Evolutionary conservation across 2,888 invertebrate species (phyloP).

Genomic region (Seladonia tumulorum): DNA sequence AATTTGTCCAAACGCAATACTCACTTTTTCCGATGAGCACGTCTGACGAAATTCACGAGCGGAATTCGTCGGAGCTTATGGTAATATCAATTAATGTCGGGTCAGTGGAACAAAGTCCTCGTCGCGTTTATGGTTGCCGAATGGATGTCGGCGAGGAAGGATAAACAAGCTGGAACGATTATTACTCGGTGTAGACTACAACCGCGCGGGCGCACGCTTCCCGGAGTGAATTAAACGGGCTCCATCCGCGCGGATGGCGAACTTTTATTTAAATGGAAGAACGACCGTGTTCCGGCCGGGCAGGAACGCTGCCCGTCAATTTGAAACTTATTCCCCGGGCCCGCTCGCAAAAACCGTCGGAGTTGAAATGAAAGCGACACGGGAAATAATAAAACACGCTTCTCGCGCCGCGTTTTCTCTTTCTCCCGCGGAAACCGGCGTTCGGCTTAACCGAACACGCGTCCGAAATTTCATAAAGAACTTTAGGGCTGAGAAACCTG

Average conservation of each 20-base stretch:
- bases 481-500: conserved; percentile 3
- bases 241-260: background rate
- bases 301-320: conserved; percentile 12
- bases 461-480: conserved; percentile 36
- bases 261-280: conserved; percentile 27
- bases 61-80: background rate
- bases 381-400: conserved; percentile 29
- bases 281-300: conserved; percentile 3
- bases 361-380: conserved; percentile 26
- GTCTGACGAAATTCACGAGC: background rate
- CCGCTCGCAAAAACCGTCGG: conserved; percentile 23
- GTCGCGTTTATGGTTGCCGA: background rate
- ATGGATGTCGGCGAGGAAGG: background rate
- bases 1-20: background rate
- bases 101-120: background rate
- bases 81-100: background rate
- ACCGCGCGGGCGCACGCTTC: background rate
- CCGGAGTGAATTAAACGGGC: conserved; percentile 17
- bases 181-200: conserved; percentile 4
- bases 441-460: conserved; percentile 1
- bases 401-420: conserved; percentile 9
- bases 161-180: conserved; percentile 6
- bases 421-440: background rate
- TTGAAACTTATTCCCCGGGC: conserved; percentile 15
- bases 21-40: background rate